Conservation (phyloP, 1,140 invertebrate species). For the Scylla paramamosain region DNA sequence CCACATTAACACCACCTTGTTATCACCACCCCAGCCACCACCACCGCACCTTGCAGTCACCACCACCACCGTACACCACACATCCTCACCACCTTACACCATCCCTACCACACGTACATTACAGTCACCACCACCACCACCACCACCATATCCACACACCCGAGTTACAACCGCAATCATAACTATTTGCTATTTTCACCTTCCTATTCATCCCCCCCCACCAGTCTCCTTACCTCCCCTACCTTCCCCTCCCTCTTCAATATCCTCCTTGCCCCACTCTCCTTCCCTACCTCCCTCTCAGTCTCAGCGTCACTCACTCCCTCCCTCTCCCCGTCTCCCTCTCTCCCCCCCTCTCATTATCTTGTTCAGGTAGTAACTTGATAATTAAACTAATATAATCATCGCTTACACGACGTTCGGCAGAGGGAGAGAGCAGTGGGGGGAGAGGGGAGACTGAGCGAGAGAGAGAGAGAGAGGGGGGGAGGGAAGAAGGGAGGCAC, state of each 20-base stretch:
- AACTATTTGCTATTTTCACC: too few relatives aligned
- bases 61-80: too few relatives aligned
- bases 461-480: neutral
- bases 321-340: neutral
- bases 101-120: too few relatives aligned
- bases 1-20: too few relatives aligned
- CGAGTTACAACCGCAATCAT: neutral
- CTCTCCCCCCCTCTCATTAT: neutral
- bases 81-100: too few relatives aligned
- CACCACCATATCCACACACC: too few relatives aligned
- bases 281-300: neutral
- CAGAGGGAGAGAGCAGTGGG: neutral
- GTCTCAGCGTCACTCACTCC: neutral
- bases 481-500: neutral
- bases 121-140: too few relatives aligned
- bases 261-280: neutral
- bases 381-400: constrained; percentile 40
- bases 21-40: too few relatives aligned
- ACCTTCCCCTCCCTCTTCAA: neutral
- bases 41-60: too few relatives aligned
- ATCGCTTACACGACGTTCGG: neutral
- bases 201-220: too few relatives aligned
- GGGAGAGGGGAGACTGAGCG: neutral
- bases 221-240: neutral
- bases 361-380: neutral